Base-by-base conservation (phyloP, 2,797 vertebrate genomes). In the Distichodus sexfasciatus region DNA sequence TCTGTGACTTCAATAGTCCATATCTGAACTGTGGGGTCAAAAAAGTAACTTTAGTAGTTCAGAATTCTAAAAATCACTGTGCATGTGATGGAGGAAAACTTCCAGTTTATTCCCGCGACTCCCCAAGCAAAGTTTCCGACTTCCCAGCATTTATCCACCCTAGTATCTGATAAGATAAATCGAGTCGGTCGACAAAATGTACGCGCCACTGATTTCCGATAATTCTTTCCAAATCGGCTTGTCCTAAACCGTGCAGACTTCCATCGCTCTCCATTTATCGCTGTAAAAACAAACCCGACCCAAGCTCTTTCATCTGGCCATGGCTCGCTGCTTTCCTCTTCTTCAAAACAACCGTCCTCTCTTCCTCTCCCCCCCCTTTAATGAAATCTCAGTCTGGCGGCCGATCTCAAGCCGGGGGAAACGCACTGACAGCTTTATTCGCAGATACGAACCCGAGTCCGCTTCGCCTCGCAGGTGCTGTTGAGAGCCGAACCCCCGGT, bases 271-370 rank as follows among this genome's bases (percentile, higher is more conserved):
- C 36, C 10, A 24, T 23, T 48, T 26, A 21, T 50, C 15, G 31
- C 57, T 71, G 76, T 69, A 82, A 81, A 81, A 83, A 72, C 81
- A 47, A 78, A 17, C 70, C 73, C 38, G 14, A 62, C 69, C 31
- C 12, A 71, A 36, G 53, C 24, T 70, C 83, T 87, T 88, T 89
- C 82, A 88, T 87, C 77, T 83, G 71, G 72, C 85, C 75, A 83
- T 72, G 74, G 79, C 79, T 78, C 60, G 28, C n/a, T 59, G 76
- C 74, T 67, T 62, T 64, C 53, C 35, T 47, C 65, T 69, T 48
- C 77, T 24, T n/a, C 31, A 74, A 55, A 66, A 74, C 55, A 28
- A 29, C 61, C 59, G 60, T 51, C 67, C 70, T 19, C 40, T 11
- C 69, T 72, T 81, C 76, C 69, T 60, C 66, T 41, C 64, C 57